Conservation (phyloP, 2,888 invertebrate species). For the Silvanus unidentatus region DNA sequence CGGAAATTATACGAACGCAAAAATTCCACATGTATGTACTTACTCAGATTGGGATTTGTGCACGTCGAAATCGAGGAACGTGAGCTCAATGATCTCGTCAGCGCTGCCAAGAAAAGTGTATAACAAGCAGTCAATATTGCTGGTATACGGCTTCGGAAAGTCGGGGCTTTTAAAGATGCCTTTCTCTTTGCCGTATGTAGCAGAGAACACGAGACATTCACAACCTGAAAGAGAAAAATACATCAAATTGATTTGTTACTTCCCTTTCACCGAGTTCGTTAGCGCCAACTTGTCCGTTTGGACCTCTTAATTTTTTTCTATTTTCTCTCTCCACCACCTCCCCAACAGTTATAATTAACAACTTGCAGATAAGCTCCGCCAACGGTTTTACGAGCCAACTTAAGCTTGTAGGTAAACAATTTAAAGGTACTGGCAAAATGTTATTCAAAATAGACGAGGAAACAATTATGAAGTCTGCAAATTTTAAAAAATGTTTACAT, state of each 20-base stretch:
- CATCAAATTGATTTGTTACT: neutral
- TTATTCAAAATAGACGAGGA: too few species aligned
- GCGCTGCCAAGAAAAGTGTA: constrained; percentile 76
- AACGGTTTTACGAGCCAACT: too few species aligned
- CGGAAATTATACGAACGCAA: too few species aligned
- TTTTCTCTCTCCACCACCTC: too few species aligned
- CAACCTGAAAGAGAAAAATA: constrained; percentile 63
- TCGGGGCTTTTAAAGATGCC: constrained; percentile 81
- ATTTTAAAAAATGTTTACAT: too few species aligned
- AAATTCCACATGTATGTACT: constrained; percentile 49
- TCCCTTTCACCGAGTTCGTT: neutral
- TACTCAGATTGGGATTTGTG: constrained; percentile 61
- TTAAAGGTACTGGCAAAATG: too few species aligned
- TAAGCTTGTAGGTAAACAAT: too few species aligned
- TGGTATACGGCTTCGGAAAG: constrained; percentile 70
- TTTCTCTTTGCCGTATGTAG: constrained; percentile 69
- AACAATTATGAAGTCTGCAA: too few species aligned
- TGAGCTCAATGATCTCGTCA: constrained; percentile 76
- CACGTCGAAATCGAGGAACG: constrained; percentile 74
- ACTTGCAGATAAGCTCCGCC: too few species aligned
- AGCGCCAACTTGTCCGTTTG: too few species aligned
- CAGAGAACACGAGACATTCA: constrained; percentile 75
- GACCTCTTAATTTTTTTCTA: too few species aligned
- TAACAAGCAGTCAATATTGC: constrained; percentile 71
- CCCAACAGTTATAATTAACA: too few species aligned